phyloP scores from a whole-genome alignment of 2,888 invertebrate species.

The Strigamia transsilvanica region DNA sequence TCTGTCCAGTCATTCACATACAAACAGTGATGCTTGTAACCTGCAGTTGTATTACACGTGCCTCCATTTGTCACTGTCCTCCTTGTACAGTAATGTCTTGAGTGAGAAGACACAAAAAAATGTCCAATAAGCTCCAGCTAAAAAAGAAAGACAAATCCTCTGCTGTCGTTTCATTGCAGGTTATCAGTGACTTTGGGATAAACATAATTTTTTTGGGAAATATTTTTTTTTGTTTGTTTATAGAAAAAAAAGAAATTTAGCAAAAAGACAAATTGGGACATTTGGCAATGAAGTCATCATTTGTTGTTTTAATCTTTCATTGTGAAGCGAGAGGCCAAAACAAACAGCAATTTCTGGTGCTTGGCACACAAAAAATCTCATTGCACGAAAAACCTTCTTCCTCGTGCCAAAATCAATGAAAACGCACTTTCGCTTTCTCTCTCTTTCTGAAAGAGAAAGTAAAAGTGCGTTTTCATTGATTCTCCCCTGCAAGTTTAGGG shows the following conservation, averaged over 20 bases:
- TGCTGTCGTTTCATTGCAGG: constrained; percentile 34
- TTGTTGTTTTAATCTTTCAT: constrained; percentile 34
- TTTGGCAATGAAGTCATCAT: constrained; percentile 31
- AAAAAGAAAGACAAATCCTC: neutral
- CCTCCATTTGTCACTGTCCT: constrained; percentile 41
- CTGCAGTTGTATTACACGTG: constrained; percentile 25
- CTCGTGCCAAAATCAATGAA: constrained; percentile 42
- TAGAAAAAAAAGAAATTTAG: neutral
- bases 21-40: constrained; percentile 29
- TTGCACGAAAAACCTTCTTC: neutral
- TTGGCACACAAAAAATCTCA: constrained; percentile 8
- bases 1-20: constrained; percentile 35
- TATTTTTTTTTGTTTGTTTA: neutral
- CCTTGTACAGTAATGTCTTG: neutral
- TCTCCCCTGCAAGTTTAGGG: constrained; percentile 13
- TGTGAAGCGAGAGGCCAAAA: neutral
- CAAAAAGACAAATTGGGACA: neutral
- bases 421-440: constrained; percentile 12
- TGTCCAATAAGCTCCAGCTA: constrained; percentile 3
- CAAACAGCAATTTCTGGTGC: constrained; percentile 33
- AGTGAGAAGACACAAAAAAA: neutral
- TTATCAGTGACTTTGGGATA: constrained; percentile 7
- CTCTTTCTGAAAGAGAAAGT: neutral
- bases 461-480: constrained; percentile 36
- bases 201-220: neutral